Evolutionary conservation across 2,113 vertebrate species (phyloP).

Genomic region (Macquaria australasica): DNA sequence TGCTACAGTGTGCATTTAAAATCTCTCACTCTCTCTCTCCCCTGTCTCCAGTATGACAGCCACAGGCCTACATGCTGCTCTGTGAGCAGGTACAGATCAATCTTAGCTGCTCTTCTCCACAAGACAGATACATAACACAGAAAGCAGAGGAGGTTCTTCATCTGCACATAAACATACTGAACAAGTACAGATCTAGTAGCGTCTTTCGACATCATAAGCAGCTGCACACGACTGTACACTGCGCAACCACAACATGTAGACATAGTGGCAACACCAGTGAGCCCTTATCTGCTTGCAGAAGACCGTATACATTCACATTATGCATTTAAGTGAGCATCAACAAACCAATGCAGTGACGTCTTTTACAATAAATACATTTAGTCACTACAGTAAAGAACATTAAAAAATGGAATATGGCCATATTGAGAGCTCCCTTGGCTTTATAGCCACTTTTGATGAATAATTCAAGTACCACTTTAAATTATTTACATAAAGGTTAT

Average conservation of each 20-base stretch:
- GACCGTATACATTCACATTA: conserved; percentile 48
- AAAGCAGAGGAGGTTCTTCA: conserved; percentile 14
- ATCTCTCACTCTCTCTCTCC: conserved; percentile 14
- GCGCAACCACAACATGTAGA: conserved; percentile 39
- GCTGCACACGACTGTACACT: background rate
- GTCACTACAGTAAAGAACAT: conserved; percentile 65
- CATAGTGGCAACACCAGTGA: conserved; percentile 49
- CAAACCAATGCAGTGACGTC: conserved; percentile 41
- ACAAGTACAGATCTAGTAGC: conserved; percentile 13
- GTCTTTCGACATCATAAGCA: conserved; percentile 20
- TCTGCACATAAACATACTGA: conserved; percentile 10
- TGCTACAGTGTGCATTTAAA: conserved; percentile 37
- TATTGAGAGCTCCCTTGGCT: conserved; percentile 51
- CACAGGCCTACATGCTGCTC: conserved; percentile 42
- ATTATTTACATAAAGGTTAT: conserved; percentile 82
- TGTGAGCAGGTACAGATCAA: conserved; percentile 41
- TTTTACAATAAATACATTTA: conserved; percentile 70
- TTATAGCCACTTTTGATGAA: conserved; percentile 73
- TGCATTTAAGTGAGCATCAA: conserved; percentile 46
- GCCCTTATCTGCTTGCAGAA: conserved; percentile 16
- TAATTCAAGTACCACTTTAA: conserved; percentile 75
- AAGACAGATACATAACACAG: conserved; percentile 22
- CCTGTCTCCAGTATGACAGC: conserved; percentile 20
- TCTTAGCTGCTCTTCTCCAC: conserved; percentile 28
- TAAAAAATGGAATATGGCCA: conserved; percentile 52